Base-by-base conservation (phyloP, 2,888 invertebrate species). In the Xylota sylvarum region DNA sequence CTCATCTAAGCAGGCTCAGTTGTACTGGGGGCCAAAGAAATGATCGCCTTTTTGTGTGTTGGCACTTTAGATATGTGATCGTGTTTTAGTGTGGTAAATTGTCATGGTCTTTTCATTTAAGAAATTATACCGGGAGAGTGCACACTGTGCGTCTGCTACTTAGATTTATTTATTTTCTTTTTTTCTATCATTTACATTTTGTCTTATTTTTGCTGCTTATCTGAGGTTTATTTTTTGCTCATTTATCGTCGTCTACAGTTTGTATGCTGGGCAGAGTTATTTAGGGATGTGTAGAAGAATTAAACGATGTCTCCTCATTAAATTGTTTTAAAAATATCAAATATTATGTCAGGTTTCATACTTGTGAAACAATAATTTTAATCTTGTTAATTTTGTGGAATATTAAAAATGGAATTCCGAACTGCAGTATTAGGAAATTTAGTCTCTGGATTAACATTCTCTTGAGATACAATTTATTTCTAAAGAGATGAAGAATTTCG, bases 41-140 rank as follows among this genome's bases (percentile, higher is more conserved):
- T 81, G 81, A 77, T 81, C 82, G 77, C 72, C 43, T 78, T 81
- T 80, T 65, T 77, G 65, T 78, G 56, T 62, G 76, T 73, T 81
- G 76, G 77, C 81, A 82, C 86, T 86, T 86, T 23, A 81, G 86
- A 86, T 86, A 86, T 81, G 81, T 77, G 81, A 82, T 86, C 86
- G 77, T 86, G 81, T 86, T 86, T 86, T 60, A 86, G 77, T 86
- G 73, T 81, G 69, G 67, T 69, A 86, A 81, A 81, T 80, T 85
- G 85, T 85, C 84, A 85, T 85, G 80, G 80, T 52, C 85, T 81
- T 81, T 81, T 86, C 77, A 81, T 86, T 86, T 81, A 58, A 40
- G 77, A 72, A 77, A 84, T 80, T 84, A 80, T 64, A 70, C 40
- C 64, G 46, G 69, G 32, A 55, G 65, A 73, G 70, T 40, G 64